Evolutionary conservation across 1,140 invertebrate species (phyloP).

Genomic region (Copidosoma floridanum): DNA sequence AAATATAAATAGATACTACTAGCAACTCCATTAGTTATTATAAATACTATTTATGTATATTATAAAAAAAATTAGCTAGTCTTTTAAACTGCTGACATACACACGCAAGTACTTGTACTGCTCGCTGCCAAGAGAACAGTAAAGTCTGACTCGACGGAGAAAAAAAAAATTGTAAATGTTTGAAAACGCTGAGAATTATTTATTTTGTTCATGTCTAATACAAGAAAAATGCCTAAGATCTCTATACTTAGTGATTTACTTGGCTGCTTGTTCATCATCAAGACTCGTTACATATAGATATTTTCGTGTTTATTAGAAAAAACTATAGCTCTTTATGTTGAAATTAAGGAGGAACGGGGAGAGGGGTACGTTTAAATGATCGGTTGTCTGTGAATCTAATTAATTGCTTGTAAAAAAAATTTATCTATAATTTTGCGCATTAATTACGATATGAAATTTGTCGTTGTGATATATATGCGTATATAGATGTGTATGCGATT

Average conservation of each 20-base stretch:
- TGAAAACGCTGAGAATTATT: no score
- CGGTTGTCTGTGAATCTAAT: no score
- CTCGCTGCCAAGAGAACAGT: constrained; percentile 35
- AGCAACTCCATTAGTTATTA: no score
- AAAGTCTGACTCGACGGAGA: constrained; percentile 7
- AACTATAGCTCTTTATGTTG: background rate
- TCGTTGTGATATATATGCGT: background rate
- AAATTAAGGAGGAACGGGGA: no score
- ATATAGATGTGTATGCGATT: background rate
- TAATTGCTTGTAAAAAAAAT: background rate
- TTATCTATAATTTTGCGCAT: constrained; percentile 2
- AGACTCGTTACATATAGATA: constrained; percentile 11
- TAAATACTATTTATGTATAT: constrained; percentile 6
- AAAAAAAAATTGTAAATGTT: constrained; percentile 20
- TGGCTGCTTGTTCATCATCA: constrained; percentile 10
- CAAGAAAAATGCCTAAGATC: constrained; percentile 11
- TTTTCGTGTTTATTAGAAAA: constrained; percentile 8
- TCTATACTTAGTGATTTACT: constrained; percentile 1
- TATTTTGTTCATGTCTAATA: constrained; percentile 4
- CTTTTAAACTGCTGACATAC: constrained; percentile 46
- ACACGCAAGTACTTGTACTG: constrained; percentile 37
- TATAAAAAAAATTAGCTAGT: constrained; percentile 39
- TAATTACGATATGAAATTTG: constrained; percentile 1
- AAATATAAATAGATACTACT: no score
- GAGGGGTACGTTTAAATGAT: no score